phyloP scores from a whole-genome alignment of 2,113 vertebrate species.

The Panthera tigris region DNA sequence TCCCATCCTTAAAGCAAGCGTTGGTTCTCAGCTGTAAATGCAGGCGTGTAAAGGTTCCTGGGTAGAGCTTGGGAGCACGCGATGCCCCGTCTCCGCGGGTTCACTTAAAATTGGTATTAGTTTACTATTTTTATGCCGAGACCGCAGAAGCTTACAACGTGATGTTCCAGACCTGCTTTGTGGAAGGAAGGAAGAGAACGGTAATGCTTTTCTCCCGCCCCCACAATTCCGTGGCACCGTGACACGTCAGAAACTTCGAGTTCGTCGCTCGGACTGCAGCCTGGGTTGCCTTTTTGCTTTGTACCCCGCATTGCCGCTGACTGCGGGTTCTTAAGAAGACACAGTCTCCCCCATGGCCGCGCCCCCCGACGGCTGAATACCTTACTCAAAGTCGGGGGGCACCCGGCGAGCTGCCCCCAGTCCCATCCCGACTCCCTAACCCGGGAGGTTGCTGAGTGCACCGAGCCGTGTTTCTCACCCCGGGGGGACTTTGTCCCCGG shows the following conservation, averaged over 20 bases:
- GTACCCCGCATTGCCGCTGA: neutral
- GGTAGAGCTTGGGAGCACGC: neutral
- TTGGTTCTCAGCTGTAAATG: neutral
- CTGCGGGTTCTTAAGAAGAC: neutral
- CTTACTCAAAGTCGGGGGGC: neutral
- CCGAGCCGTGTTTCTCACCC: slow-evolving; percentile 19
- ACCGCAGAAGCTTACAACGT: neutral
- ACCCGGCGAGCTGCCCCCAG: slow-evolving; percentile 59
- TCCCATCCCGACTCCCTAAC: slow-evolving; percentile 52
- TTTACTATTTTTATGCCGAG: neutral
- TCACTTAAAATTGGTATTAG: neutral
- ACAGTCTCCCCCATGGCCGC: neutral
- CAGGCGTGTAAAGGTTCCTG: neutral
- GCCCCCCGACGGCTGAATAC: slow-evolving; percentile 43
- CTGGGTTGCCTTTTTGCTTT: neutral
- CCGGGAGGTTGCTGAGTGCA: slow-evolving; percentile 71
- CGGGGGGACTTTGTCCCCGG: neutral
- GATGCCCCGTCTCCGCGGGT: neutral
- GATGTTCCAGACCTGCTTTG: neutral
- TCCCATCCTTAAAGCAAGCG: neutral
- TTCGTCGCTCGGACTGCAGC: neutral
- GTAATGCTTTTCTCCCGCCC: neutral
- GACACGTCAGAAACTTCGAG: neutral
- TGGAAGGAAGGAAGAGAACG: neutral
- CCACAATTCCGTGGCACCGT: neutral